Conservation (phyloP, 2,113 vertebrate species). For the Rhinichthys klamathensis region DNA sequence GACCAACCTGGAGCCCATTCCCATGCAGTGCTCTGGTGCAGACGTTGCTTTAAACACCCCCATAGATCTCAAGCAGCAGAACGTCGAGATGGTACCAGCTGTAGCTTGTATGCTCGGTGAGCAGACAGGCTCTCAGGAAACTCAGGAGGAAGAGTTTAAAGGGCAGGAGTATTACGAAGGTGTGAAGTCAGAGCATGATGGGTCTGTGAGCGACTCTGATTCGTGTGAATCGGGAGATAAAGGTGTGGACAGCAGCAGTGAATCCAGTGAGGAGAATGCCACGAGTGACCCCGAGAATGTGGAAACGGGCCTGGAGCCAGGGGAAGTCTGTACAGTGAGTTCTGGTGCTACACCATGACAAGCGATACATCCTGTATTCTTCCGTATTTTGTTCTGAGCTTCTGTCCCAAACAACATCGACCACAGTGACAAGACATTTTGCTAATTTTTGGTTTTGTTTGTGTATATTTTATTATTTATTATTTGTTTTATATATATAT, state of each 20-base stretch:
- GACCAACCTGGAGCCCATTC: constrained; percentile 74
- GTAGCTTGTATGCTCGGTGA: constrained; percentile 56
- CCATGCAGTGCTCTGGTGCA: constrained; percentile 57
- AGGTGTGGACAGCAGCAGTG: constrained; percentile 63
- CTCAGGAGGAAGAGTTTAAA: constrained; percentile 36
- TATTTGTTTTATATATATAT: no score
- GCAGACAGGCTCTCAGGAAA: constrained; percentile 57
- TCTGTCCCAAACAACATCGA: neutral
- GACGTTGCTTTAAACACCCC: constrained; percentile 62
- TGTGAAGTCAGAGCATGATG: constrained; percentile 58
- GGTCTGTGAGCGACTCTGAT: constrained; percentile 66
- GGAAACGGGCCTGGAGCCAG: constrained; percentile 76
- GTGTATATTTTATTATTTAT: neutral
- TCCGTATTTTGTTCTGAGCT: neutral
- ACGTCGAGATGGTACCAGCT: constrained; percentile 55
- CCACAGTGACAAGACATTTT: neutral
- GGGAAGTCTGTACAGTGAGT: constrained; percentile 76
- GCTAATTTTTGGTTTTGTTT: neutral
- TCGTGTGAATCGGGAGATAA: constrained; percentile 62
- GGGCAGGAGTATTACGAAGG: constrained; percentile 53
- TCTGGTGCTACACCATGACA: neutral
- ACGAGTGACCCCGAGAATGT: constrained; percentile 71
- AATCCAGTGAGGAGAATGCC: constrained; percentile 70
- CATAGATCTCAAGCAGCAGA: constrained; percentile 62
- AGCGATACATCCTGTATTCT: neutral